These are phyloP conservation scores for Caenorhabditis japonica DNA, from an alignment of 2,888 invertebrate species.

Conservation along the genomic window DNA sequence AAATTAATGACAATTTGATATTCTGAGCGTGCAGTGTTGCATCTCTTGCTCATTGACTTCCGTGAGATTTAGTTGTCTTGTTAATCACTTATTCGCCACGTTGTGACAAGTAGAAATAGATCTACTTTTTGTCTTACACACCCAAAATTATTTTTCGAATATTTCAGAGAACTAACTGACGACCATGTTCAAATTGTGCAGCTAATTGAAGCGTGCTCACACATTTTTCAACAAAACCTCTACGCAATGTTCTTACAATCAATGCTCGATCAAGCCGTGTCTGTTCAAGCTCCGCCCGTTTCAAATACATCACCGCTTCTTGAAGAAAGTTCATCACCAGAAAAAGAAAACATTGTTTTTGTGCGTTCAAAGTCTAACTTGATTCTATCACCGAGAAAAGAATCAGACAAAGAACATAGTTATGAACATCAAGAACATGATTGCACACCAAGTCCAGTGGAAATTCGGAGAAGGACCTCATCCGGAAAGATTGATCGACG, in stretches of 20 bases:
- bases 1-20: too few species aligned
- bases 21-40: too few species aligned
- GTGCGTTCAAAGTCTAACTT: neutral
- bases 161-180: constrained; percentile 7
- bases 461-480: constrained; percentile 20
- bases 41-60: too few species aligned
- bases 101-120: too few species aligned
- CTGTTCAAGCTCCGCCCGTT: neutral
- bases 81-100: too few species aligned
- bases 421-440: constrained; percentile 11
- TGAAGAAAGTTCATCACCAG: constrained; percentile 13
- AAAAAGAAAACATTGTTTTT: constrained; percentile 24
- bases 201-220: constrained; percentile 5
- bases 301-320: neutral
- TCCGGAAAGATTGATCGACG: constrained; percentile 27
- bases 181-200: constrained; percentile 7
- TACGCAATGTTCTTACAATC: neutral
- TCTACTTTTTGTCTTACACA: too few species aligned
- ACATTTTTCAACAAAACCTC: constrained; percentile 5
- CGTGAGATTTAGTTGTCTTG: too few species aligned
- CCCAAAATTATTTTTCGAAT: neutral
- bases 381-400: too few species aligned
- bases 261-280: neutral
- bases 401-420: too few species aligned
- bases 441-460: constrained; percentile 26